A percentile compares a stretch with the other conserved stretches of the same genome.
Evolutionary conservation across 2,113 vertebrate species (phyloP).

Genomic region (Aramus guarauna): DNA sequence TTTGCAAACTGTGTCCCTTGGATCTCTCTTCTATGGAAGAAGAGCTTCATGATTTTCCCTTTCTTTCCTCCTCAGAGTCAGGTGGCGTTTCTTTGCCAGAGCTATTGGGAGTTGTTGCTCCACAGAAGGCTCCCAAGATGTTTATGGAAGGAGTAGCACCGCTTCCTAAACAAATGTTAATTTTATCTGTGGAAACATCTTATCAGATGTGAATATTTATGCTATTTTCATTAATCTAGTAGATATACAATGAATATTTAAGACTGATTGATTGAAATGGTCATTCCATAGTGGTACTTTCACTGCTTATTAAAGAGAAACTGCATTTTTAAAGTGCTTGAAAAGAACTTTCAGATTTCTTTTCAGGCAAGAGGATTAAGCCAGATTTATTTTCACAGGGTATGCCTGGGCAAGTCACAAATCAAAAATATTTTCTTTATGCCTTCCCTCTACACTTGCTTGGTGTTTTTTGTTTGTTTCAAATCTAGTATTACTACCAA

Average conservation of each 20-base stretch:
- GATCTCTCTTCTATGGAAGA: not conserved
- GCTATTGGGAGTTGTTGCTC: not conserved
- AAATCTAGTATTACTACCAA: not conserved
- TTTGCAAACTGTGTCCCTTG: not conserved
- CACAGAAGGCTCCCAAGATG: not conserved
- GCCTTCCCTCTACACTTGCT: not conserved
- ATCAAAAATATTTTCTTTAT: not conserved
- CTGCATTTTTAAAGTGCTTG: constrained; percentile 23
- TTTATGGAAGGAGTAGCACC: not conserved
- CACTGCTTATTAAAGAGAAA: not conserved
- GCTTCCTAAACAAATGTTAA: not conserved
- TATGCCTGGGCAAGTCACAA: not conserved
- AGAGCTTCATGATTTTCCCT: not conserved
- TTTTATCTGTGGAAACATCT: not conserved
- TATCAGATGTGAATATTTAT: not conserved
- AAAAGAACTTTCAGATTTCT: not conserved
- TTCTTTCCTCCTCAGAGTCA: not conserved
- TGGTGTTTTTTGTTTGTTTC: not conserved
- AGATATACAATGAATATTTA: not conserved
- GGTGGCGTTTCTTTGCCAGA: not conserved
- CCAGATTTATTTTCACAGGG: not conserved
- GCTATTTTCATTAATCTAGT: not conserved
- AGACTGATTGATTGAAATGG: not conserved
- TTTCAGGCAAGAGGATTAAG: constrained; percentile 31
- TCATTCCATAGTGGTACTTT: not conserved